Evolutionary conservation across 2,797 vertebrate genomes (phyloP).

Genomic region (Psittacula echo): DNA sequence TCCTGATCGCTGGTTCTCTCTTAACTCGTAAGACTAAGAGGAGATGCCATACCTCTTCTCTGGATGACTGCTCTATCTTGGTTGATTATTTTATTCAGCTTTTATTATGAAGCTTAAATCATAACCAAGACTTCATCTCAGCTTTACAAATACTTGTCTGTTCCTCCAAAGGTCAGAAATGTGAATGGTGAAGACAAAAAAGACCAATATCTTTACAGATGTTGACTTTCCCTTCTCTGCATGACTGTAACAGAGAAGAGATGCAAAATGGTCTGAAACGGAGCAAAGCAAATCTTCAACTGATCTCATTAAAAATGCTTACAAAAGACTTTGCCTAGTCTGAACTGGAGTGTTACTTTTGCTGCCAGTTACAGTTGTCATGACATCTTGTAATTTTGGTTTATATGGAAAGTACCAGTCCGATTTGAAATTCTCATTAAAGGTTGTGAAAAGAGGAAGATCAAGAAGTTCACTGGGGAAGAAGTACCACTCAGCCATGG

Average conservation of each 20-base stretch:
- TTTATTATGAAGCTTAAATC: not conserved
- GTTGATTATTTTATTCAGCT: not conserved
- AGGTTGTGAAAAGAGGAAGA: not conserved
- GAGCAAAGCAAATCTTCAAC: not conserved
- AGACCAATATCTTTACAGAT: not conserved
- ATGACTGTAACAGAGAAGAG: not conserved
- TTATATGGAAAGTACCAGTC: not conserved
- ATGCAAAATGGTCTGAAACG: not conserved
- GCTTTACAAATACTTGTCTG: not conserved
- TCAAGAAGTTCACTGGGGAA: not conserved
- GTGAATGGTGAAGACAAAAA: not conserved
- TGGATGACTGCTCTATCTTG: not conserved
- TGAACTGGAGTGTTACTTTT: not conserved
- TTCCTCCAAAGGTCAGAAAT: not conserved
- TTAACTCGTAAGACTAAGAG: not conserved
- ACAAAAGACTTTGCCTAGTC: not conserved
- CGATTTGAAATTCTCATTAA: not conserved
- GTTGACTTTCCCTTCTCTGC: not conserved
- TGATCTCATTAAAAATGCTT: not conserved
- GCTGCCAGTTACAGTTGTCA: not conserved
- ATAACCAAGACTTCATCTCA: not conserved
- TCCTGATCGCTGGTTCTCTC: not conserved
- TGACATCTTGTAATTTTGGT: not conserved
- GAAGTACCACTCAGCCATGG: not conserved
- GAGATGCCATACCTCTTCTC: not conserved